Base-by-base conservation (phyloP, 1,140 invertebrate species). In the Formica exsecta region DNA sequence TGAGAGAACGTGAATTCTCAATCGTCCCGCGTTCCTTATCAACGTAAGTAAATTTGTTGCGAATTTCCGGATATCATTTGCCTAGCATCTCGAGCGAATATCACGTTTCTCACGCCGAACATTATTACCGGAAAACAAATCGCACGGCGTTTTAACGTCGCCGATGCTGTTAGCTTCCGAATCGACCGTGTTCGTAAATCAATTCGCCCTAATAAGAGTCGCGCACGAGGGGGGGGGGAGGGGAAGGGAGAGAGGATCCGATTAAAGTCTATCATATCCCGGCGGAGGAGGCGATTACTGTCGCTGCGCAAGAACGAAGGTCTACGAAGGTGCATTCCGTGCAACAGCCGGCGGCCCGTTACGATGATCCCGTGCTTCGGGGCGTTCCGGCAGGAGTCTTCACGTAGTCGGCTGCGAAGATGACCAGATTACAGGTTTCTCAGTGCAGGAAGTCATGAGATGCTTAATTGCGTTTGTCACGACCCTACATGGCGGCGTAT, bases 391-490 rank as follows among this genome's bases (percentile, higher is more conserved):
- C 36, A 81, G 36, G 66, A 71, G 51, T 59, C 65, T 29, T 48
- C 44, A n/a, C 51, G 38, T 22, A 80, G 59, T 65, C 48, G 44
- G 77, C 77, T 81, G 44, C 44, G 16, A 51, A 81, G 79, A 81
- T 81, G 79, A 81, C 51, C 81, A 85, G 73, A 85, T 85, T 76
- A 54, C 73, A 32, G 81, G 61, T 85, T 77, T 65, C 71, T 36
- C 73, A n/a, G 59, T 75, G 44, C 59, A 77, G 81, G 81, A 85
- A 77, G 71, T 85, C 81, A 48, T 84, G 59, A 54, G 81, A 85
- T 77, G 71, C 44, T 85, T 87, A 87, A 87, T 87, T 86, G 86
- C 70, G 66, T 87, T 87, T 87, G 86, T 87, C 83, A 86, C 83
- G 68, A 83, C 25, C 38, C 68, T 54, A 59, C 66, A 68, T 48